Evolutionary conservation across 1,140 invertebrate genomes (phyloP).

Genomic region (Anthonomus grandis): DNA sequence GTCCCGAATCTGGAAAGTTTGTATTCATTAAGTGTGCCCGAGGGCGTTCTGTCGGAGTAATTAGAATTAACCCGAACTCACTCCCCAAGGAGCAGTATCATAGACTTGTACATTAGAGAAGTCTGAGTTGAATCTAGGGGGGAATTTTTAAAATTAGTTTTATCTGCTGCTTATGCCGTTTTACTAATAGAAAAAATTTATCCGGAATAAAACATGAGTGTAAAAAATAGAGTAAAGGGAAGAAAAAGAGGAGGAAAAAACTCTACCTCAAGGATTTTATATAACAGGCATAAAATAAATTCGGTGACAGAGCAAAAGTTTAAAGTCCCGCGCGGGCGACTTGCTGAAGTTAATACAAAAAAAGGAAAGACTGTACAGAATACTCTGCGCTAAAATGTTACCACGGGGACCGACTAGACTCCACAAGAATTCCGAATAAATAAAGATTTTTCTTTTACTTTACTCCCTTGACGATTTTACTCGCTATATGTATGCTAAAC

Average conservation of each 20-base stretch:
- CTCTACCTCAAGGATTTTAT: conserved; percentile 13
- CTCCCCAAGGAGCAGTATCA: conserved; percentile 8
- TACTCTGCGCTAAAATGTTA: conserved; percentile 15
- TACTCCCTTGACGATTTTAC: too few relatives aligned
- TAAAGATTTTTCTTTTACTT: conserved; percentile 11
- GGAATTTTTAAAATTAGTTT: too few relatives aligned
- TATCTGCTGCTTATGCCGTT: too few relatives aligned
- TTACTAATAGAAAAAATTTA: too few relatives aligned
- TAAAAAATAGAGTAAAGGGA: too few relatives aligned
- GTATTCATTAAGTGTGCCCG: conserved; percentile 29
- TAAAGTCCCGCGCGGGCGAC: conserved; percentile 10
- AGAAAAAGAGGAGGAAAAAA: too few relatives aligned
- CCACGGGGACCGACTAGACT: conserved; percentile 12
- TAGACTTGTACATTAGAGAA: too few relatives aligned
- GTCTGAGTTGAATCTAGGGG: too few relatives aligned
- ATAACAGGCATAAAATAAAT: conserved; percentile 14
- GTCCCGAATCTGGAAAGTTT: conserved; percentile 16
- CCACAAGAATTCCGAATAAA: conserved; percentile 13
- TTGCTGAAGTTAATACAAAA: conserved; percentile 20
- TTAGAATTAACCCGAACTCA: conserved; percentile 23
- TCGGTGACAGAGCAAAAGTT: conserved; percentile 12
- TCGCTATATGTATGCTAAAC: too few relatives aligned
- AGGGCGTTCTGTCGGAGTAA: conserved; percentile 23
- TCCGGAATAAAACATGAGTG: too few relatives aligned
- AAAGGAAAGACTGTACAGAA: conserved; percentile 17